Conservation (phyloP, 2,113 vertebrate species). For the Pollimyrus isidori region DNA sequence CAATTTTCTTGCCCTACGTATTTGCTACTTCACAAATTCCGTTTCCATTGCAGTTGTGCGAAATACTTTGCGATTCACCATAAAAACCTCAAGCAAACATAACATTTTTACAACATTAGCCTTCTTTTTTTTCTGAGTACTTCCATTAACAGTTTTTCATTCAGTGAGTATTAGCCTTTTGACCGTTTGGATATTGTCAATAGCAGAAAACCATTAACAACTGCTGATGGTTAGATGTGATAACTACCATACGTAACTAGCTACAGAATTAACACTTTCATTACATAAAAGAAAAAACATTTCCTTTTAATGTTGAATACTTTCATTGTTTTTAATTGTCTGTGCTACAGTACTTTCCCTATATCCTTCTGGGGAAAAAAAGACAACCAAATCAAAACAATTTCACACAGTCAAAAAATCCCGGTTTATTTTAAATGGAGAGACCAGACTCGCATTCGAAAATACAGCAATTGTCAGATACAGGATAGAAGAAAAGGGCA, state of each 20-base stretch:
- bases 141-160: background rate
- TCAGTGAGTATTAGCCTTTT: background rate
- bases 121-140: background rate
- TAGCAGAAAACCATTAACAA: background rate
- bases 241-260: background rate
- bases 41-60: background rate
- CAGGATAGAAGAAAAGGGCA: background rate
- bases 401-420: background rate
- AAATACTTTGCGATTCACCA: background rate
- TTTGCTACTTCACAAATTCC: background rate
- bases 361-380: background rate
- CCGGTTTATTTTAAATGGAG: background rate
- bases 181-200: background rate
- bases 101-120: background rate
- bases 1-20: background rate
- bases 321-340: background rate
- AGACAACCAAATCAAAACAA: background rate
- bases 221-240: background rate
- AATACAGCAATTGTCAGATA: background rate
- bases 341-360: background rate
- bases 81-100: background rate
- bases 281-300: background rate
- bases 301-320: background rate
- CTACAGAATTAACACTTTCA: background rate
- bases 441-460: background rate